Percentiles rank a stretch among this genome's conserved stretches.
These are phyloP conservation scores for Scrobipalpa atriplicella DNA, from an alignment of 2,888 invertebrate genomes.

Conservation along the genomic window DNA sequence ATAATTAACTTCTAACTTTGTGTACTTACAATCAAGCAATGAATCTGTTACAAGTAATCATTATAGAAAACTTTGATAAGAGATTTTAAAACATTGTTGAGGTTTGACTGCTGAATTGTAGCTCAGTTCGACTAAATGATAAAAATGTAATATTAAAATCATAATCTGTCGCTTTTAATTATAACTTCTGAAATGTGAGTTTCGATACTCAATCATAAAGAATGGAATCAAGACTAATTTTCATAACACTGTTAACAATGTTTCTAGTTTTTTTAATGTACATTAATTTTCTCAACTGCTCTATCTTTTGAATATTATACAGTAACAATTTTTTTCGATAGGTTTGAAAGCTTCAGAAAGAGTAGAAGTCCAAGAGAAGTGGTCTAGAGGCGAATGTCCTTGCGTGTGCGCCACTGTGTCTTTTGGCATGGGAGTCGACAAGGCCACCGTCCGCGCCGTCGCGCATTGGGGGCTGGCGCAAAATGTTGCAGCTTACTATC, in stretches of 20 bases:
- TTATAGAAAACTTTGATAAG: slow-evolving; percentile 2
- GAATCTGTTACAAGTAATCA: slow-evolving; percentile 1
- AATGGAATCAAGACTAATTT: no score
- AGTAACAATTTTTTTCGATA: slow-evolving; percentile 42
- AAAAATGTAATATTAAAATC: no score
- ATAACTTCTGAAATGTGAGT: no score
- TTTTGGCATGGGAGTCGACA: slow-evolving; percentile 99
- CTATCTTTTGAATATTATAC: neutral
- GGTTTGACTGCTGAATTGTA: neutral
- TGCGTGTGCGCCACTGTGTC: slow-evolving; percentile 98
- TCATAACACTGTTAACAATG: no score
- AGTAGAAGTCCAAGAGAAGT: slow-evolving; percentile 92
- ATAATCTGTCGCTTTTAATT: no score
- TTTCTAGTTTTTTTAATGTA: no score
- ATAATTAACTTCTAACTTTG: slow-evolving; percentile 34
- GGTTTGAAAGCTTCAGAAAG: slow-evolving; percentile 89
- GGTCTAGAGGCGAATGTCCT: slow-evolving; percentile 94
- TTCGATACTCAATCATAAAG: no score
- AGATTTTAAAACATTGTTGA: neutral
- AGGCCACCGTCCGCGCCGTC: slow-evolving; percentile 96
- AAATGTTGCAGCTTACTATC: slow-evolving; percentile 97
- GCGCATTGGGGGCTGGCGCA: slow-evolving; percentile 98
- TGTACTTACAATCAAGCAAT: neutral
- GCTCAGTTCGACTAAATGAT: no score
- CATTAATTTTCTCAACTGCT: no score